Base-by-base conservation (phyloP, 2,888 invertebrate genomes). In the Campaea margaritaria region DNA sequence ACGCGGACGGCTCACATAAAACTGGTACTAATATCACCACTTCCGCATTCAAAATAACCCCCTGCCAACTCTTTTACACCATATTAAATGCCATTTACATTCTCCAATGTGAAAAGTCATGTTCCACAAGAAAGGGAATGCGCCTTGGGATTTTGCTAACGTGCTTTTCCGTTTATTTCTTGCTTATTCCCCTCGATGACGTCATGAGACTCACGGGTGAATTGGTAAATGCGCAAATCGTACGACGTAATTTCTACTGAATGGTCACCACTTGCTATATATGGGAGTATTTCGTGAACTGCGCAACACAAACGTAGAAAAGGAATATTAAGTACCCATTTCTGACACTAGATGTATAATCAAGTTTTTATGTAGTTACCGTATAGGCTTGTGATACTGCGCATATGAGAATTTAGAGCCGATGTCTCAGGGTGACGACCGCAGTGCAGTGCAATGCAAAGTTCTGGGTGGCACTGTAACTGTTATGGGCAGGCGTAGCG, bases 21-120 rank as follows among this genome's bases (percentile, higher is more conserved):
- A 36, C 10, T n/a, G 47, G 43, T 43, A 34, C 12, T 31, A 13
- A 16, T 39, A 45, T 38, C 14, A 14, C 46, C 12, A 46, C 55
- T 38, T 31, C 41, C 42, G 16, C 51, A 47, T 49, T 49, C 45
- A 14, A 15, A 57, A 49, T 43, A 58, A 51, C 38, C 61, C 31
- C 56, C 52, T 45, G 41, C 43, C 46, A 58, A 58, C 57, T 39
- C 46, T 58, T 21, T 58, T 55, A 59, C 61, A 57, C 48, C 48
- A 46, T 50, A 60, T 64, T 73, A 67, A 68, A 73, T 66, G 69
- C 68, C 68, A 77, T 79, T 79, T 75, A 73, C 68, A 78, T 77
- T 69, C 62, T 54, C 62, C 69, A 70, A 76, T 74, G 72, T 75
- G 74, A 73, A 72, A 70, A 78, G 74, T 78, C 75, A 70, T 73